A percentile compares a stretch with the other conserved stretches of the same genome.
These are phyloP conservation scores for Chrysotoxum bicinctum DNA, from an alignment of 2,888 invertebrate genomes.

Conservation along the genomic window DNA sequence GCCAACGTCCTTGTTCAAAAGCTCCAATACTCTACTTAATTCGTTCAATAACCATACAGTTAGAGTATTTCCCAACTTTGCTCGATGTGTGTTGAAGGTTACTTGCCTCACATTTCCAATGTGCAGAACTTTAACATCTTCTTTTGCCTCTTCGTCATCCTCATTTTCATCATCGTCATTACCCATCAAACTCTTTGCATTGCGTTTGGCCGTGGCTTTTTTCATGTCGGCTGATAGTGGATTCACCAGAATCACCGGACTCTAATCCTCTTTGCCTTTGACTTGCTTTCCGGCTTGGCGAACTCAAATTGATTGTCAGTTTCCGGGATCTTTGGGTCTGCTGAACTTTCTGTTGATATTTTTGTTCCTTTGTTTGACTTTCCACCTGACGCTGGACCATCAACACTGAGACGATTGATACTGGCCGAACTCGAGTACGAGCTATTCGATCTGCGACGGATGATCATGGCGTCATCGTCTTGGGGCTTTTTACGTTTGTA, in stretches of 20 bases:
- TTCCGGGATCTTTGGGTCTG: background rate
- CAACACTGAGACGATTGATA: constrained; percentile 84
- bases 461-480: constrained; percentile 90
- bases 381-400: constrained; percentile 74
- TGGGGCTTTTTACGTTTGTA: constrained; percentile 82
- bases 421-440: constrained; percentile 89
- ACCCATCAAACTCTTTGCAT: constrained; percentile 8
- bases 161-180: background rate
- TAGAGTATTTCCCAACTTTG: constrained; percentile 84
- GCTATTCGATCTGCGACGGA: constrained; percentile 91
- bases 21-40: constrained; percentile 86
- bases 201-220: constrained; percentile 74
- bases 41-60: constrained; percentile 90
- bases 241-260: constrained; percentile 75
- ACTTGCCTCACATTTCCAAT: constrained; percentile 84
- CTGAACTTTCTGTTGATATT: constrained; percentile 20
- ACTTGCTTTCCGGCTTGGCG: constrained; percentile 79
- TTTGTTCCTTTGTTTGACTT: constrained; percentile 49
- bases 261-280: constrained; percentile 74
- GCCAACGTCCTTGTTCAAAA: constrained; percentile 85
- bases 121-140: constrained; percentile 74
- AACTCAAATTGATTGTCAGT: constrained; percentile 78
- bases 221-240: constrained; percentile 77
- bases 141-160: background rate
- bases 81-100: constrained; percentile 84